Percentiles rank a stretch among this genome's conserved stretches.
phyloP scores from a whole-genome alignment of 2,888 invertebrate species.

The Hololepta plana region DNA sequence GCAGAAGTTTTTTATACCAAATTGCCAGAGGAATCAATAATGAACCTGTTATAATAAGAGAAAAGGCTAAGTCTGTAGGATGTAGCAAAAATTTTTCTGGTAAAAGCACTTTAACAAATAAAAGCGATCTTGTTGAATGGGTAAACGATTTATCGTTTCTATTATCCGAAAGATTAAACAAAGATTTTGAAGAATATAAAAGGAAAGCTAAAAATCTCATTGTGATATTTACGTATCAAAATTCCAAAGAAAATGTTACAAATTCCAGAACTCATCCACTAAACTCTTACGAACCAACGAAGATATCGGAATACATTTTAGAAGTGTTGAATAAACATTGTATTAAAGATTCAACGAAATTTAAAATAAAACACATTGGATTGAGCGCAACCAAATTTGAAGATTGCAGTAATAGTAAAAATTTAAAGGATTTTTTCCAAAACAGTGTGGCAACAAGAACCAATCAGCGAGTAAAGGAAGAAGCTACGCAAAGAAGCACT shows the following conservation, averaged over 20 bases:
- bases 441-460: no score
- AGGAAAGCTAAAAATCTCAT: conserved; percentile 65
- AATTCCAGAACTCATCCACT: conserved; percentile 45
- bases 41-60: conserved; percentile 70
- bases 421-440: no score
- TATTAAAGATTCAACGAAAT: conserved; percentile 18
- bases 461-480: no score
- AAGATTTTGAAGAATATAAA: conserved; percentile 65
- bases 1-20: conserved; percentile 66
- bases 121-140: conserved; percentile 61
- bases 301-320: conserved; percentile 45
- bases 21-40: conserved; percentile 73
- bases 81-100: conserved; percentile 91
- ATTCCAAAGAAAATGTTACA: conserved; percentile 34
- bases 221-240: conserved; percentile 45
- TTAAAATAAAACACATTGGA: conserved; percentile 48
- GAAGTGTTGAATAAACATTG: conserved; percentile 43
- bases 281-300: conserved; percentile 43
- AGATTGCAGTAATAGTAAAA: no score
- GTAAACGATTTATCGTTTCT: conserved; percentile 62
- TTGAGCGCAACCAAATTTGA: conserved; percentile 69
- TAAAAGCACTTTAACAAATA: conserved; percentile 46
- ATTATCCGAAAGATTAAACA: conserved; percentile 63
- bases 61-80: conserved; percentile 84
- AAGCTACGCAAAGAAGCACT: no score